These are phyloP conservation scores for Taeniopygia guttata DNA, from an alignment of 2,797 vertebrate species.

Conservation along the genomic window DNA sequence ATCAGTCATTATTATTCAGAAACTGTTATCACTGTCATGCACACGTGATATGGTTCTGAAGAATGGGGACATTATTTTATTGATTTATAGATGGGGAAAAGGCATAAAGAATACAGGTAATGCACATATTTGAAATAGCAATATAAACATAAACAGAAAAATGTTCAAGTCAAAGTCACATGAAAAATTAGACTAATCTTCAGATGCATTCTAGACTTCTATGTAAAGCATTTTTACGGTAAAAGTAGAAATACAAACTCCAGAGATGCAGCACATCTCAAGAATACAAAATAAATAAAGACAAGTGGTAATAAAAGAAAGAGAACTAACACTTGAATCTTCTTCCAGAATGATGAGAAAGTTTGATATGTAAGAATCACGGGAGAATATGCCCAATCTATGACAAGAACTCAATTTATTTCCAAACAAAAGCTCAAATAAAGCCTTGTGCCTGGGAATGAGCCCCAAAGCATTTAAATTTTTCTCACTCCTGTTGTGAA, in stretches of 20 bases:
- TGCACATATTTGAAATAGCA: constrained; percentile 44
- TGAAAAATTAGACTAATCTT: constrained; percentile 28
- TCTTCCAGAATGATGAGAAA: background rate
- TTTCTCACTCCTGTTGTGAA: background rate
- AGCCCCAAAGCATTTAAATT: background rate
- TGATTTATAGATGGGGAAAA: constrained; percentile 33
- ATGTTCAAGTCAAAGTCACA: constrained; percentile 50
- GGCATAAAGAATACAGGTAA: constrained; percentile 54
- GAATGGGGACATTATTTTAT: constrained; percentile 38
- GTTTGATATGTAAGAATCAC: background rate
- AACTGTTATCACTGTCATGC: background rate
- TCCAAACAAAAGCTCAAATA: constrained; percentile 35
- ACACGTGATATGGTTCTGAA: background rate
- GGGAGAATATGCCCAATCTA: background rate
- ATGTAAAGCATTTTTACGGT: background rate
- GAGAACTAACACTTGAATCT: background rate
- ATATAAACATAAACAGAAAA: constrained; percentile 44
- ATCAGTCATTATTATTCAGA: background rate
- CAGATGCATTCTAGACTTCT: background rate
- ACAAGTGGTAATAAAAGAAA: background rate
- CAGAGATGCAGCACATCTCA: constrained; percentile 12
- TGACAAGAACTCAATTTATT: constrained; percentile 2
- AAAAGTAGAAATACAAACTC: constrained; percentile 27
- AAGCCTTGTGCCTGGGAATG: background rate
- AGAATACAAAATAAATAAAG: constrained; percentile 48